phyloP scores from a whole-genome alignment of 1,140 invertebrate genomes.

The Varroa destructor region DNA sequence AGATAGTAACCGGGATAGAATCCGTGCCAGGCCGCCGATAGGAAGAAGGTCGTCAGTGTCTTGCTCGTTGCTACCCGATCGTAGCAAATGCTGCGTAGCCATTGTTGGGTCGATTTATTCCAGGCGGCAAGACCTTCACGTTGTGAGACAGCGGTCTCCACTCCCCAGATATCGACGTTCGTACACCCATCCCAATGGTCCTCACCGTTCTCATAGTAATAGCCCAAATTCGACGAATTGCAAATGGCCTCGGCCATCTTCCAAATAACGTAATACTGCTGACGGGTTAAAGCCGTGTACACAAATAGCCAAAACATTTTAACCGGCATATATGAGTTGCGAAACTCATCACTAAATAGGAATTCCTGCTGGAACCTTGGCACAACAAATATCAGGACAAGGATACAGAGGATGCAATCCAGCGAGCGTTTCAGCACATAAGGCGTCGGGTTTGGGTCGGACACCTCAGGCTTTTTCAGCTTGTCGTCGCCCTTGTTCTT shows the following conservation, averaged over 20 bases:
- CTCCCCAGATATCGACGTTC: conserved; percentile 19
- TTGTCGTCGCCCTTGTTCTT: background rate
- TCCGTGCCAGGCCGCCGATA: conserved; percentile 91
- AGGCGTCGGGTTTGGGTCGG: conserved; percentile 9
- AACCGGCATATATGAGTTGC: background rate
- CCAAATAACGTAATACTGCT: conserved; percentile 26
- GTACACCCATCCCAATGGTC: conserved; percentile 16
- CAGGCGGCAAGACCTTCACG: conserved; percentile 66
- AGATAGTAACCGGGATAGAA: conserved; percentile 95
- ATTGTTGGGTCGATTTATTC: conserved; percentile 81
- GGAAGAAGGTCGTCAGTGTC: conserved; percentile 56
- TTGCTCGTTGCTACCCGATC: conserved; percentile 50
- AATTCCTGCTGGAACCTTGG: background rate
- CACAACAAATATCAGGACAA: background rate
- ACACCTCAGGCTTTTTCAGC: background rate
- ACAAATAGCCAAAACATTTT: conserved; percentile 22
- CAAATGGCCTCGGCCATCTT: conserved; percentile 23
- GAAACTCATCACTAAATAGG: conserved; percentile 11
- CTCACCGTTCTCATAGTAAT: background rate
- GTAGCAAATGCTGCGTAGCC: conserved; percentile 74
- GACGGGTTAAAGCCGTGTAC: conserved; percentile 17
- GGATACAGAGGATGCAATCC: background rate
- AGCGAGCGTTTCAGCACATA: conserved; percentile 19
- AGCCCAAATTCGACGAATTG: conserved; percentile 23
- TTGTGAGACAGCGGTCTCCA: conserved; percentile 10